phyloP scores from a whole-genome alignment of 1,140 invertebrate genomes.

The Lutraria rhynchaena region DNA sequence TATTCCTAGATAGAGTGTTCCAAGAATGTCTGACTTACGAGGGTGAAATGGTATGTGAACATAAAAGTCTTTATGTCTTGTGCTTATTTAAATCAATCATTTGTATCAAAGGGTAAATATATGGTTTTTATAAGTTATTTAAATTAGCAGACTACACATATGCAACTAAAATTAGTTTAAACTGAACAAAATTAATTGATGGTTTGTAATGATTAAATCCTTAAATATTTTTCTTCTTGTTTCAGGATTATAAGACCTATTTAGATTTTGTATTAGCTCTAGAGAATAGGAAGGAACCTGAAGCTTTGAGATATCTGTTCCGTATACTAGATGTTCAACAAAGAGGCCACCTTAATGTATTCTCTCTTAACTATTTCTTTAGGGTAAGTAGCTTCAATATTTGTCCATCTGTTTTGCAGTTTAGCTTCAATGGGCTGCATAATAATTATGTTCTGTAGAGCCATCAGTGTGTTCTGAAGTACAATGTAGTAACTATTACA shows the following conservation, averaged over 20 bases:
- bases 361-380: conserved; percentile 96
- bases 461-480: too few species aligned
- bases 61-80: too few species aligned
- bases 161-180: too few species aligned
- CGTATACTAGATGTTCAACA: conserved; percentile 95
- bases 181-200: too few species aligned
- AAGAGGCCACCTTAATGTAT: conserved; percentile 93
- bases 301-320: conserved; percentile 95
- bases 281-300: conserved; percentile 95
- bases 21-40: conserved; percentile 97
- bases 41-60: conserved; percentile 90
- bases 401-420: too few species aligned
- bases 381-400: conserved; percentile 87
- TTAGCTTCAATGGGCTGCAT: too few species aligned
- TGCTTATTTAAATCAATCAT: too few species aligned
- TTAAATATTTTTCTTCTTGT: conserved; percentile 38
- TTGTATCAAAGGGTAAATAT: too few species aligned
- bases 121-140: too few species aligned
- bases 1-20: conserved; percentile 96
- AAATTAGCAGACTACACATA: too few species aligned
- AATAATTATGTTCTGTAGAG: too few species aligned
- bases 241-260: conserved; percentile 96
- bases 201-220: not conserved
- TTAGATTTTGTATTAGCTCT: conserved; percentile 96
- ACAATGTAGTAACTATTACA: too few species aligned